Evolutionary conservation across 2,888 invertebrate species (phyloP), one percentile per base, ranked within the genome.

Genomic region (Eueremaeus valkanovi): DNA sequence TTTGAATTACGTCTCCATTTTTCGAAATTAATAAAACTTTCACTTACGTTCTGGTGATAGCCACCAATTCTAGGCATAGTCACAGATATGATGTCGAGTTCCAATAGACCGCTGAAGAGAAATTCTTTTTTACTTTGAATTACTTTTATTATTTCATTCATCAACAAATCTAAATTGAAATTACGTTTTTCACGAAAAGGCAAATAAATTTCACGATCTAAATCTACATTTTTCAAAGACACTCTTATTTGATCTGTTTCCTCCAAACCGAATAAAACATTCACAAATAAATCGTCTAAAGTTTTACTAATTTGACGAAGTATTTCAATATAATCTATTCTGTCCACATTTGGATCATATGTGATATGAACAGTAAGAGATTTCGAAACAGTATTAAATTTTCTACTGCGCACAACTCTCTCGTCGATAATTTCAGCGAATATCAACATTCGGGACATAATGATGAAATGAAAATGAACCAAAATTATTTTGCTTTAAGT

Each of bases 121-220:
- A 72, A 72, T n/a, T n/a, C 49, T 9, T 24, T 72, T 55, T 72
- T 72, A 13, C 42, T 42, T 45, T 72, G 72, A 13, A n/a, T 5
- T 8, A 72, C 40, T 31, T 36, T 33, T 3, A 51, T 11, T 29
- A 45, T 45, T 31, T 61, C 61, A 3, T 31, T 31, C 31, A 61
- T 27, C 18, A 61, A 61, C 5, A 18, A 2, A 16, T 61, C 31
- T 6, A 18, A 8, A 8, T 29, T 31, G 18, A 61, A 61, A 18
- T 61, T 31, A 31, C 31, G 29, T 31, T 16, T 33, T 8, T 29
- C 2, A 31, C 31, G 5, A 6, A 61, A 31, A 2, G 61, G 31
- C 5, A 61, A 1, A 61, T 31, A 61, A 11, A 61, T 61, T 16
- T 29, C 18, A 3, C 8, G 6, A 8, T 31, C 61, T 3, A 61